phyloP scores from a whole-genome alignment of 2,888 invertebrate species.

The Xanthia togata region DNA sequence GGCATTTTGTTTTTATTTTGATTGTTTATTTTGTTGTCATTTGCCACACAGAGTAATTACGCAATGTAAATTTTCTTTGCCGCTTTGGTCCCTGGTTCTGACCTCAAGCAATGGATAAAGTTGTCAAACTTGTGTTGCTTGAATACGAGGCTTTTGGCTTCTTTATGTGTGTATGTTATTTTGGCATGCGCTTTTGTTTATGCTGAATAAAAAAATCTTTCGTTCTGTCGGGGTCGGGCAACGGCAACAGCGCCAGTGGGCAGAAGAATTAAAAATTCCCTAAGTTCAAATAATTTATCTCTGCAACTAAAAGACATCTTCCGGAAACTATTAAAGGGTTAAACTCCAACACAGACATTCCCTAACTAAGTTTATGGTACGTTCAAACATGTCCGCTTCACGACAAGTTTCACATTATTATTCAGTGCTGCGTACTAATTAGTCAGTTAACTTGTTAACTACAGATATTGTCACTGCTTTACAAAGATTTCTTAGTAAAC shows the following conservation, averaged over 20 bases:
- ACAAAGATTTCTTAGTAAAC: slow-evolving; percentile 33
- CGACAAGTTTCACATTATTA: slow-evolving; percentile 32
- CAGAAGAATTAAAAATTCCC: background rate
- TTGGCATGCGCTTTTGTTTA: no score
- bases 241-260: background rate
- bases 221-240: no score
- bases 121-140: no score
- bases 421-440: slow-evolving; percentile 19
- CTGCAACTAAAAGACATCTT: slow-evolving; percentile 13
- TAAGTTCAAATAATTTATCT: background rate
- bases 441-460: background rate
- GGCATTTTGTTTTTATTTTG: no score
- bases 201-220: no score
- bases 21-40: no score
- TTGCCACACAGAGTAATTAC: no score
- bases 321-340: slow-evolving; percentile 8
- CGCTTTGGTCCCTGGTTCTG: no score
- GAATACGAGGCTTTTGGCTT: no score
- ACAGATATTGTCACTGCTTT: background rate
- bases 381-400: slow-evolving; percentile 37
- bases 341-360: slow-evolving; percentile 24
- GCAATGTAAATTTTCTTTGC: no score
- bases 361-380: slow-evolving; percentile 20
- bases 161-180: no score
- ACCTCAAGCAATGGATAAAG: no score